Evolutionary conservation across 2,113 vertebrate genomes (phyloP), one percentile per base, ranked within the genome.

Genomic region (Pelvicachromis taeniatus): DNA sequence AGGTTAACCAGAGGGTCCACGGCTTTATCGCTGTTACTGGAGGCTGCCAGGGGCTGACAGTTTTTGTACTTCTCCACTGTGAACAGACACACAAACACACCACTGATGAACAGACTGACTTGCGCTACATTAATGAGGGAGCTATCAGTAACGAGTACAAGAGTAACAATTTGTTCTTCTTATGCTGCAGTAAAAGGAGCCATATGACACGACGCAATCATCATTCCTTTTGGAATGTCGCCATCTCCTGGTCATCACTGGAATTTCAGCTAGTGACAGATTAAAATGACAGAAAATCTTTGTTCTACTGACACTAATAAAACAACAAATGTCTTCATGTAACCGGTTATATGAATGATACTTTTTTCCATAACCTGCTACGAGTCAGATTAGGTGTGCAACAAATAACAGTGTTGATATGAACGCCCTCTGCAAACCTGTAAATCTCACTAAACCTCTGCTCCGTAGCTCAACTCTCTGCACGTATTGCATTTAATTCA

Each of bases 1-100:
- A 99, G 94, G 91, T 99, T 98, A 70, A 99, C 93, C 85, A 99
- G 95, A 0, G 98, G 98, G 75, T 99, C 98, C 7, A 94, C 91
- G 1, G 96, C 95, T 90, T 97, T 98, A 11, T 96, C 94, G 16
- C 95, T 89, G n/a, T 96, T 96, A 65, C 95, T 95, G 40, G 95
- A 50, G 38, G 95, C 94, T 45, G 96, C 95, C 19, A 97, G 95
- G 5, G 97, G 96, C 53, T 92, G 96, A 58, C 96, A 96, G 81
- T 97, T 97, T 95, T 97, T 98, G 31, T 99, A 99, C 48, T 99
- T 99, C 6, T 98, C 97, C 94, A 98, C 99, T 99, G 52, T 48
- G 54, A 21, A 75, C 12, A 91, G 2, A 82, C 6, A 70, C n/a
- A 78, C 9, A 45, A 58, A 81, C 21, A 78, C 9, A 4, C 1